phyloP scores from a whole-genome alignment of 2,113 vertebrate genomes.

The Podilymbus podiceps region DNA sequence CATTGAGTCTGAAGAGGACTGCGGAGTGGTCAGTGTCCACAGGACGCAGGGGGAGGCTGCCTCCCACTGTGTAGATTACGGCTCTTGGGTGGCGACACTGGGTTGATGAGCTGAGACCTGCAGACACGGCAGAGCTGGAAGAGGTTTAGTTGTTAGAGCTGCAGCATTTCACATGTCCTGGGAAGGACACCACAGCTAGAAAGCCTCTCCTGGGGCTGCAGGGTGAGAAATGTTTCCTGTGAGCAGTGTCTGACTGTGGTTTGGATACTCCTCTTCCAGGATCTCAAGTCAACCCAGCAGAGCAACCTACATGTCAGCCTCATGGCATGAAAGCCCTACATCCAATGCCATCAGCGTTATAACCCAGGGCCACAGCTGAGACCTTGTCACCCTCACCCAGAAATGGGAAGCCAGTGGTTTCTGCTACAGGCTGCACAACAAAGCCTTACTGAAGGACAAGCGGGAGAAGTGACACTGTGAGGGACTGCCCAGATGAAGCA shows the following conservation, averaged over 20 bases:
- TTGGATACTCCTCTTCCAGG: not conserved
- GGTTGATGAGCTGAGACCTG: not conserved
- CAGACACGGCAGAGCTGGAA: not conserved
- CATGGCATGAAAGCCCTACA: fast-evolving
- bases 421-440: not conserved
- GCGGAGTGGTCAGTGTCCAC: not conserved
- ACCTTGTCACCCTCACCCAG: not conserved
- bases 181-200: not conserved
- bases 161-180: not conserved
- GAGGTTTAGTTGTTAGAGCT: not conserved
- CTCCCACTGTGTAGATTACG: not conserved
- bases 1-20: not conserved
- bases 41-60: not conserved
- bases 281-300: not conserved
- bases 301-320: not conserved
- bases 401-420: not conserved
- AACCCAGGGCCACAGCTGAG: not conserved
- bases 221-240: not conserved
- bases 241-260: not conserved
- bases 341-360: not conserved
- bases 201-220: not conserved
- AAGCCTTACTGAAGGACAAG: not conserved
- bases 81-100: not conserved
- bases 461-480: not conserved
- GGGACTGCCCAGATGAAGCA: not conserved